Conservation (phyloP, 2,113 vertebrate species). For the Syngnathoides biaculeatus region DNA sequence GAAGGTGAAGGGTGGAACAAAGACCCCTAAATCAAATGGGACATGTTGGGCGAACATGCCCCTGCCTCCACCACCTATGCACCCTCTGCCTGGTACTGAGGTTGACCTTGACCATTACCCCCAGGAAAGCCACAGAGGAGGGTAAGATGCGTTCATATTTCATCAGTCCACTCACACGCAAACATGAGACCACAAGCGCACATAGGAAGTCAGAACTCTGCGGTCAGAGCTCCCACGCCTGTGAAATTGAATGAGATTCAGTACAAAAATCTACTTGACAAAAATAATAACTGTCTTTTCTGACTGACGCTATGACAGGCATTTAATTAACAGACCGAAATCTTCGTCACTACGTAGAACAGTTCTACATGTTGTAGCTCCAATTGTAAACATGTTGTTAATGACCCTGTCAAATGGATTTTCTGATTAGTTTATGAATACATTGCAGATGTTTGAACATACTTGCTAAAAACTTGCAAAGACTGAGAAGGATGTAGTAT, state of each 20-base stretch:
- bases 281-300: no score
- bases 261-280: no score
- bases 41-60: conserved; percentile 91
- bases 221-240: background rate
- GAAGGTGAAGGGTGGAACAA: conserved; percentile 88
- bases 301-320: no score
- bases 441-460: no score
- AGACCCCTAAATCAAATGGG: conserved; percentile 88
- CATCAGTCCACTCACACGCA: conserved; percentile 36
- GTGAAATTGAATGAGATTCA: background rate
- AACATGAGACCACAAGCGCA: conserved; percentile 14
- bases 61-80: conserved; percentile 90
- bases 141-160: conserved; percentile 69
- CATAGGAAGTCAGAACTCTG: background rate
- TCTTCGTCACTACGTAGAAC: no score
- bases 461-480: no score
- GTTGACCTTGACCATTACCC: conserved; percentile 90
- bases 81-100: conserved; percentile 92
- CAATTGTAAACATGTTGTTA: no score
- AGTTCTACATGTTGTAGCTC: no score
- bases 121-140: conserved; percentile 83
- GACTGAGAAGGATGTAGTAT: no score
- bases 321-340: no score
- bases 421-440: no score
- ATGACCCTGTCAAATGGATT: no score